Base-by-base conservation (phyloP, 2,113 vertebrate species). In the Progne subis region DNA sequence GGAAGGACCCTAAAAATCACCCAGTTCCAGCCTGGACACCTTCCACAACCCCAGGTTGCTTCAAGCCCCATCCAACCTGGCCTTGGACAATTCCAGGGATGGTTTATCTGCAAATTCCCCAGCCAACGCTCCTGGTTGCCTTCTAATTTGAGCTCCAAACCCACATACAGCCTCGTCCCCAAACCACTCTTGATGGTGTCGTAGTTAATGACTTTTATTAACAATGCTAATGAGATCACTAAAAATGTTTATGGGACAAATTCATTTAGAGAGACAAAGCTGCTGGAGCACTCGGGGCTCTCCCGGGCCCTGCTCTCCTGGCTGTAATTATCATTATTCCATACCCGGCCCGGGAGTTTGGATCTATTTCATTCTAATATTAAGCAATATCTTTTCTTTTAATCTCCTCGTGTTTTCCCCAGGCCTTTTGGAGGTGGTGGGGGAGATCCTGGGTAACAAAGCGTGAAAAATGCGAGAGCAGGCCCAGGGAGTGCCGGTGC, bases 371-470 rank as follows among this genome's bases (percentile, higher is more conserved):
- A 31, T 83, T 43, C 75, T 25, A 50, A 95, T 94, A 87, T 87
- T 47, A 89, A 95, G 93, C 63, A 91, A 59, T 86, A 59, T 71
- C 74, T 92, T 87, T 74, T 75, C 90, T 87, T 93, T 95, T 96
- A 72, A 91, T 94, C 92, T 94, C 44, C 70, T 60, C 25, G 6
- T 61, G 68, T 46, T 92, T 55, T 92, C 91, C 89, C 83, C 57
- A 8, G 94, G 88, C 71, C 0, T 76, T 85, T 77, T 43, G 76
- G 83, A 86, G 82, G 70, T 63, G 78, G 19, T 34, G 21, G 59
- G 71, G 85, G 78, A 91, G 87, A 69, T 91, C 53, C 67, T 32
- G 87, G 53, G 81, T 44, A 89, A 82, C 69, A 91, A 79, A 87
- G 57, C 19, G 2, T 3, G 18, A 90, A 43, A 50, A 34, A 57